Base-by-base conservation (phyloP, 1,140 invertebrate genomes). In the Sitobion miscanthi region DNA sequence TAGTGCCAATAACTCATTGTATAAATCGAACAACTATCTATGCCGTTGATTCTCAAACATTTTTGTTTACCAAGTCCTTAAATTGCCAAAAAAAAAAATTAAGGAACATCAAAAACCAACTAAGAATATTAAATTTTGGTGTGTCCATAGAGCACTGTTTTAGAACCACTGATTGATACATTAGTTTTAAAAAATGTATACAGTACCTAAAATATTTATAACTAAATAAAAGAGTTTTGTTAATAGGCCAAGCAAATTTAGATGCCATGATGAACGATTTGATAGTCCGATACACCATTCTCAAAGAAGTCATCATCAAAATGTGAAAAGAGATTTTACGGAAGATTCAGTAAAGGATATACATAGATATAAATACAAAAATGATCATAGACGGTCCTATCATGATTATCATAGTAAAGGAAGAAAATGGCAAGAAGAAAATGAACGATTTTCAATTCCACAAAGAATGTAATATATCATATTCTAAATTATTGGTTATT, bases 401-500 rank as follows among this genome's bases (percentile, higher is more conserved):
- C 91, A 47, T 85, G 69, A 82, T 38, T 42, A 49, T 38, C 30
- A 49, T 38, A 47, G 47, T 45, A 86, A 86, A 57, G 82, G 49
- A 93, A 52, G 45, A 57, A 52, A 93, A n/a, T 20, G 62, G 21
- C n/a, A 47, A 21, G 91, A 93, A 38, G 91, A 54, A 17, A 14
- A 47, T 38, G 77, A 93, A 45, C 7, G 82, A 54, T 85, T 52
- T 86, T 49, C 47, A 54, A 54, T 25, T 42, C 1, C 35, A 25
- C 91, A 85, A 54, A 93, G 35, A 93, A 93, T 86, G 91, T 93
- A 93, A 93, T 45, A 42, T 49, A 90, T 35, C n/a, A 11, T 88
- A 17, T 87, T 47, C 4, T 47, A 17, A 77, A 77, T 77, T 23
- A 77, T n/a, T 17, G n/a, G 30, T 30, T 87, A 47, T 87, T 47